phyloP scores from a whole-genome alignment of 2,797 vertebrate genomes.

The Neosalanx taihuensis region DNA sequence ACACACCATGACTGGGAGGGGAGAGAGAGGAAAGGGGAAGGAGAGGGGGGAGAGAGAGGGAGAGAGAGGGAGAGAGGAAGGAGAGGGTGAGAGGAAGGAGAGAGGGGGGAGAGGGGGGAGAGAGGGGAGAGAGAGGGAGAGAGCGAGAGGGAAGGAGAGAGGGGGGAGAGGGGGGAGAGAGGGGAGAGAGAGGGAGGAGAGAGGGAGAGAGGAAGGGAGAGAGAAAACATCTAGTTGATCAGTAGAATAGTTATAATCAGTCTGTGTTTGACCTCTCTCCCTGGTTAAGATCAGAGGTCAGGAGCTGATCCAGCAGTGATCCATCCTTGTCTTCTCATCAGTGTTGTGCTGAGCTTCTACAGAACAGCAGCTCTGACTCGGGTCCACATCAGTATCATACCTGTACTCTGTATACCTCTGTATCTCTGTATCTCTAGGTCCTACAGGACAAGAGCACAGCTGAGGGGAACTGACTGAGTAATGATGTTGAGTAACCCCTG shows the following conservation, averaged over 20 bases:
- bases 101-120: no score
- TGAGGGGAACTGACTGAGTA: no score
- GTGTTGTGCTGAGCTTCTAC: neutral
- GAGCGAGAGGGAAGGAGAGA: no score
- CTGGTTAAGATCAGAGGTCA: neutral
- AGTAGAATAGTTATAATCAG: neutral
- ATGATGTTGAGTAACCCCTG: no score
- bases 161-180: no score
- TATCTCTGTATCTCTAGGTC: neutral
- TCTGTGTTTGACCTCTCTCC: neutral
- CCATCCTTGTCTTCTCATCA: neutral
- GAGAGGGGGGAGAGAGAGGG: neutral
- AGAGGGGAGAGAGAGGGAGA: no score
- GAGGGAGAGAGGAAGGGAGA: neutral
- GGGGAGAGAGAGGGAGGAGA: neutral
- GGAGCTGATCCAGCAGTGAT: neutral
- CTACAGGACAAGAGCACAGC: neutral
- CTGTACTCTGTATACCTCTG: neutral
- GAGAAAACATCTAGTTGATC: neutral
- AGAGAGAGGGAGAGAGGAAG: neutral
- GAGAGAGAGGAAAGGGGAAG: neutral
- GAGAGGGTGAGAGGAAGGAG: no score
- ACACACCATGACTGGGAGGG: constrained; percentile 67
- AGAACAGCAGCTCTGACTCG: neutral
- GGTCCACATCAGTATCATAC: neutral